Evolutionary conservation across 1,140 invertebrate species (phyloP), one percentile per base, ranked within the genome.

Genomic region (Calosoma granatense): DNA sequence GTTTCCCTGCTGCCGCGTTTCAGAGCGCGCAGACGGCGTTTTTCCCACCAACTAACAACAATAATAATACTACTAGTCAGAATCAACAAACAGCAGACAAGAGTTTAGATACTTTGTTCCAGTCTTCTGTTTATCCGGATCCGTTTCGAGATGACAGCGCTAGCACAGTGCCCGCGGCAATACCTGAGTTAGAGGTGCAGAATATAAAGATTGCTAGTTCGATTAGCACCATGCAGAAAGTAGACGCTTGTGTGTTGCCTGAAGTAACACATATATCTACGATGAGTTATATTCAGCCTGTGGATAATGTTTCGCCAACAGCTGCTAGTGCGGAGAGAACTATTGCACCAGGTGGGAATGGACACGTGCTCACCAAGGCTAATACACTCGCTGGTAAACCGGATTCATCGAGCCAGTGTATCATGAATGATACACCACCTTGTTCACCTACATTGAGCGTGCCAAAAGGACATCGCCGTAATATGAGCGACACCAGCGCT

Each of bases 401-500:
- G 2, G 70, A 72, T 51, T 69, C 70, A 17, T 66, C 69, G 14
- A 67, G 67, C 54, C 65, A 69, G 58, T 67, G 68, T 64, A 63
- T 74, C 52, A 63, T 74, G 51, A 70, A 68, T 55, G 63, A 64
- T 22, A 75, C 78, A 20, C 77, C 78, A 22, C 71, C 76, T 3
- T 64, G 69, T 59, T 74, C 80, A 56, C 75, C 81, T 1, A 79
- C 81, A 59, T 72, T 76, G 6, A 30, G 63, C 63, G 51, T 71
- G 59, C 61, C 69, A 1, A 78, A 71, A 26, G 76, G 80, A 6
- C 89, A 92, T 70, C 71, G 88, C 36, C 78, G 90, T 41, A 92
- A 92, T 70, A 86, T 90, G 65, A 91, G 88, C 70, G 90, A 92
- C 67, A 92, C 89, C 1, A 90, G 88, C 52, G 87, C 88, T 61